Evolutionary conservation across 2,113 vertebrate species (phyloP), one percentile per base, ranked within the genome.

Genomic region (Lepus europaeus): DNA sequence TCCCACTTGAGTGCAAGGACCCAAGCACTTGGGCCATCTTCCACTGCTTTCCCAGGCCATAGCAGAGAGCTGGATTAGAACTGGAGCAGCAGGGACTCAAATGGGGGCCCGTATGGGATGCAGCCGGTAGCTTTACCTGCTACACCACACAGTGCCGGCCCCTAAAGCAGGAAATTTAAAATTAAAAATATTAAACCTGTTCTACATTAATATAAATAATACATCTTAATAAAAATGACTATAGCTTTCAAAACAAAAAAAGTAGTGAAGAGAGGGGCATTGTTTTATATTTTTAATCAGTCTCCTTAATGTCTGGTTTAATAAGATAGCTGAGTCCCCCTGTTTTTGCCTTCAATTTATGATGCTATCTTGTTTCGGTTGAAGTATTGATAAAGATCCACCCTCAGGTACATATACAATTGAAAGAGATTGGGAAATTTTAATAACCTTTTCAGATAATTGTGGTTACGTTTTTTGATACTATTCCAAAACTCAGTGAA

Each of bases 401-500:
- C 16, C 19, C 31, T 92, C 23, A 45, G 1, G 49, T 13, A 85
- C 31, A 74, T n/a, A 16, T 27, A 29, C 33, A 68, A 19, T 22
- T 63, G 36, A n/a, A 89, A 73, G 83, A 91, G 22, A 87, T 23
- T 82, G 25, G 11, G 80, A 14, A 31, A 85, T 59, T 77, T 89
- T n/a, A 80, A 31, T 85, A 85, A 74, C n/a, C 27, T 86, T 74
- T 85, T 73, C 85, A 64, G 25, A 68, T 81, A 69, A 80, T 33
- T 63, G 7, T 84, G 29, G 33, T 14, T 83, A 87, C 70, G 14
- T 16, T 87, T 93, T 82, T 29, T 77, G 12, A 70, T 77, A 27
- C 29, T 79, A 27, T 31, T 79, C n/a, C 61, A 91, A 93, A 93
- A 84, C 4, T 91, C 53, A 77, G 27, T n/a, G 74, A 80, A 22